A percentile compares a stretch with the other conserved stretches of the same genome.
Conservation (phyloP, 2,113 vertebrate genomes). For the Patagioenas fasciata region DNA sequence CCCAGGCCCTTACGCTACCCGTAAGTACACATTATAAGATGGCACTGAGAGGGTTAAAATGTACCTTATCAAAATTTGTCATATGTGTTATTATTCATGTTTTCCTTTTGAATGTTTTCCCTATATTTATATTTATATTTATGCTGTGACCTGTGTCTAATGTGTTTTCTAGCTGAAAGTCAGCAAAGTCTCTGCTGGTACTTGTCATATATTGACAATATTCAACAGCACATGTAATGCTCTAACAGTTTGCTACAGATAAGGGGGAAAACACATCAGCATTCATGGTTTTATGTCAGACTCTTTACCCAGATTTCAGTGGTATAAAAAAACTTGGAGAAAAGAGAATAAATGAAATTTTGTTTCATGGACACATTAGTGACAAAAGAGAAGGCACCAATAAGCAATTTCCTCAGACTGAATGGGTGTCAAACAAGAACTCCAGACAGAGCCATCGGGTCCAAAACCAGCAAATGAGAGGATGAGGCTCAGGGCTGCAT, state of each 20-base stretch:
- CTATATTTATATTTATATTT: slow-evolving; percentile 26
- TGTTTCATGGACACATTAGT: neutral
- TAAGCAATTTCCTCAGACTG: slow-evolving; percentile 41
- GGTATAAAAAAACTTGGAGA: neutral
- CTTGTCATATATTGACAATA: slow-evolving; percentile 28
- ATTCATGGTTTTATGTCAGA: slow-evolving; percentile 7
- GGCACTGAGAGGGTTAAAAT: neutral
- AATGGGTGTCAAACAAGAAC: slow-evolving; percentile 36
- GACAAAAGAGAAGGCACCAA: slow-evolving; percentile 38
- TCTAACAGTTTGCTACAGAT: neutral
- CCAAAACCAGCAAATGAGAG: slow-evolving; percentile 29
- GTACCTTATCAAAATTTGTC: neutral
- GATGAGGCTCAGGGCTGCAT: neutral
- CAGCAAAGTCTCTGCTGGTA: slow-evolving; percentile 14
- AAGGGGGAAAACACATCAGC: neutral
- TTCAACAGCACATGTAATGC: neutral
- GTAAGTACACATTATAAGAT: neutral
- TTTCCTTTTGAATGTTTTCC: slow-evolving; percentile 13
- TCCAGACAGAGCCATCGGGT: neutral
- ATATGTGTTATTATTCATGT: neutral
- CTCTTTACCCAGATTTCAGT: neutral
- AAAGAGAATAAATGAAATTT: neutral
- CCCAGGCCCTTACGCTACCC: neutral
- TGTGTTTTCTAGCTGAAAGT: slow-evolving; percentile 31
- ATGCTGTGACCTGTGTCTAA: slow-evolving; percentile 57